Percentiles rank a stretch among this genome's conserved stretches.
Evolutionary conservation across 2,888 invertebrate species (phyloP).

Genomic region (Mythimna lalbum): DNA sequence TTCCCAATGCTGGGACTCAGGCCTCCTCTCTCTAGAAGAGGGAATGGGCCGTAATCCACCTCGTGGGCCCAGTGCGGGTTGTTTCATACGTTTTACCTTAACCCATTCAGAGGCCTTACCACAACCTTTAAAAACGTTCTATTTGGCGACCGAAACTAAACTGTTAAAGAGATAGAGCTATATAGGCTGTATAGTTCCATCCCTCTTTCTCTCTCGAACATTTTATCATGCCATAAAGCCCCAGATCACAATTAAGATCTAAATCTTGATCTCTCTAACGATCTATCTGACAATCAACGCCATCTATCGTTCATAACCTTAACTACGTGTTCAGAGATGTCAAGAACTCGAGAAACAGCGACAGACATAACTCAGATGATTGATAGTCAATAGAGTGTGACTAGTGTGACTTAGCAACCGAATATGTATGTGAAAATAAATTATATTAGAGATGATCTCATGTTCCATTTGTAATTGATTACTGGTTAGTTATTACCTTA

Average conservation of each 20-base stretch:
- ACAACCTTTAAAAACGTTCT: no score
- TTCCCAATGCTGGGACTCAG: no score
- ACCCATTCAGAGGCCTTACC: not conserved
- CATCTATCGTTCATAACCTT: conserved; percentile 52
- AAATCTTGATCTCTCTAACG: conserved; percentile 26
- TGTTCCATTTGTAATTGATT: not conserved
- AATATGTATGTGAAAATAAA: conserved; percentile 47
- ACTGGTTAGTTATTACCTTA: not conserved
- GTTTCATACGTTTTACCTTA: not conserved
- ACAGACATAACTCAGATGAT: conserved; percentile 43
- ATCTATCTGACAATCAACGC: conserved; percentile 26
- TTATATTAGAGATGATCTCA: conserved; percentile 22
- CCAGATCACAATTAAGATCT: conserved; percentile 12
- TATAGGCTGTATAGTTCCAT: no score
- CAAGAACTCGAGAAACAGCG: conserved; percentile 33
- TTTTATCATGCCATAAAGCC: no score
- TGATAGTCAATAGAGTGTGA: conserved; percentile 50
- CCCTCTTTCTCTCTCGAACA: no score
- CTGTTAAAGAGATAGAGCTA: no score
- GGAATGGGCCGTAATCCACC: no score
- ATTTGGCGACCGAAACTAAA: no score
- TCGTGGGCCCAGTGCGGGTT: no score
- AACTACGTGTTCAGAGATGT: conserved; percentile 11
- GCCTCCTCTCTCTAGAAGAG: no score
- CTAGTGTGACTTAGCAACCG: conserved; percentile 49